Evolutionary conservation across 2,797 vertebrate genomes (phyloP).

Genomic region (Oophaga sylvatica): DNA sequence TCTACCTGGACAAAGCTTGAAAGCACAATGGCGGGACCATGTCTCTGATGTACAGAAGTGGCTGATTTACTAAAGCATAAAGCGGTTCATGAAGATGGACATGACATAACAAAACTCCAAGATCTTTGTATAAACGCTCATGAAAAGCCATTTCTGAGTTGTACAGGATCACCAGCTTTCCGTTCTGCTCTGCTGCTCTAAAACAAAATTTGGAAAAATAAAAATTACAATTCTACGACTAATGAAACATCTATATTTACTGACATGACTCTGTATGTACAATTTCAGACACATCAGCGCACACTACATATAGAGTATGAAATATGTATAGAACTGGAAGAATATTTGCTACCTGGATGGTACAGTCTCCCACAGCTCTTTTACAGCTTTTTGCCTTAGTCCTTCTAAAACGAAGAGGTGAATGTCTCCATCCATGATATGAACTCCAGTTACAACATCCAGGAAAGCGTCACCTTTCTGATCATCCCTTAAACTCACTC

Average conservation of each 20-base stretch:
- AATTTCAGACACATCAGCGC: not conserved
- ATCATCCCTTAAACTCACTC: slow-evolving; percentile 67
- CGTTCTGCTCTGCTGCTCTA: slow-evolving; percentile 57
- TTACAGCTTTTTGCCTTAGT: slow-evolving; percentile 77
- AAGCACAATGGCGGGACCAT: slow-evolving; percentile 70
- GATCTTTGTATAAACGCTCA: slow-evolving; percentile 75
- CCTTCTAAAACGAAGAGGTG: slow-evolving; percentile 86
- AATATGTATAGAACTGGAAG: too few relatives aligned
- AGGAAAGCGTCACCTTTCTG: slow-evolving; percentile 67
- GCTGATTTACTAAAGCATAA: slow-evolving; percentile 68
- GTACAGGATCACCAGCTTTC: slow-evolving; percentile 73
- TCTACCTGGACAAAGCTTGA: slow-evolving; percentile 80
- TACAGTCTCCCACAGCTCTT: slow-evolving; percentile 77
- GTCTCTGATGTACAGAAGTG: slow-evolving; percentile 75
- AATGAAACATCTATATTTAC: too few relatives aligned
- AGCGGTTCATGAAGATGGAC: slow-evolving; percentile 75
- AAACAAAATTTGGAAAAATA: slow-evolving; percentile 19
- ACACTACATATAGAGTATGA: too few relatives aligned
- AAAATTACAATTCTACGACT: too few relatives aligned
- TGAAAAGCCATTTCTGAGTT: slow-evolving; percentile 79
- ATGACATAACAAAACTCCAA: slow-evolving; percentile 75
- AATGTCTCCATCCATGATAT: slow-evolving; percentile 75
- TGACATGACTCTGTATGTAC: too few relatives aligned
- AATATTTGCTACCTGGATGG: slow-evolving; percentile 73
- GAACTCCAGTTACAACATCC: slow-evolving; percentile 85